Evolutionary conservation across 2,797 vertebrate genomes (phyloP).

Genomic region (Ctenosaura bakeri): DNA sequence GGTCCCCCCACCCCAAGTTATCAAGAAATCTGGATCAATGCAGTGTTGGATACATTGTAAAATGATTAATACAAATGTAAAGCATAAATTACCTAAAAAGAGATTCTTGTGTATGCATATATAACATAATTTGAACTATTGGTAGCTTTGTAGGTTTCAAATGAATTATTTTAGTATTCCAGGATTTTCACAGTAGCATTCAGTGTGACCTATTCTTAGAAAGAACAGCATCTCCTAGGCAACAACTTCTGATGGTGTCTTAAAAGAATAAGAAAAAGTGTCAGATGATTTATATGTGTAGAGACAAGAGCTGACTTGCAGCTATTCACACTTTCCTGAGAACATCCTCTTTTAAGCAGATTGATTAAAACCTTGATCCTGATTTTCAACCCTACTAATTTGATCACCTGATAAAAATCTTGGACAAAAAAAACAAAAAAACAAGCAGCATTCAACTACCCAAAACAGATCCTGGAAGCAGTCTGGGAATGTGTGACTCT

Average conservation of each 20-base stretch:
- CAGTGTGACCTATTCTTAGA: constrained; percentile 37
- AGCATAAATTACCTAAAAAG: constrained; percentile 2
- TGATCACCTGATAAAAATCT: not conserved
- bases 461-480: constrained; percentile 2
- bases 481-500: not conserved
- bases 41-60: not conserved
- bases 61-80: not conserved
- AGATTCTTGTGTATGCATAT: not conserved
- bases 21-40: not conserved
- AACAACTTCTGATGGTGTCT: constrained; percentile 31
- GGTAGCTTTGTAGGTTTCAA: not conserved
- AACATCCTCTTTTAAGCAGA: not conserved
- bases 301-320: not conserved
- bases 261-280: constrained; percentile 10
- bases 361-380: constrained; percentile 4
- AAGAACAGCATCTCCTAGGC: constrained; percentile 26
- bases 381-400: not conserved
- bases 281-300: constrained; percentile 24
- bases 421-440: constrained; percentile 26
- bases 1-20: not conserved
- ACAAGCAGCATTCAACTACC: not conserved
- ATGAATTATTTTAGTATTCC: constrained; percentile 20
- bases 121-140: constrained; percentile 14
- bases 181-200: constrained; percentile 1
- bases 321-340: not conserved